Base-by-base conservation (phyloP, 1,140 invertebrate genomes). In the Agraylea sexmaculata region DNA sequence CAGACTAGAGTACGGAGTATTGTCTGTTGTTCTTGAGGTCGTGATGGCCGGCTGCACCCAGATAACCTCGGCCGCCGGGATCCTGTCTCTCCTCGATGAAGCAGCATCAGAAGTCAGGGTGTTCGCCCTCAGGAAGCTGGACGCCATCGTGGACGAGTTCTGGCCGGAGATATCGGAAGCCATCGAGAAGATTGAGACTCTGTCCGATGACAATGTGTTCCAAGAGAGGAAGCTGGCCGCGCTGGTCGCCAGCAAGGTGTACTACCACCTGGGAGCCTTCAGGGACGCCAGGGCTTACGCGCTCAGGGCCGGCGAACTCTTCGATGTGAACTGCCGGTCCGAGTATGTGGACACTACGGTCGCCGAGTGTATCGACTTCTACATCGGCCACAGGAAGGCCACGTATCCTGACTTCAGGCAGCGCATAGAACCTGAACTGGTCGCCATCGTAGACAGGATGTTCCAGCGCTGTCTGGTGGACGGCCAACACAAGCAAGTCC, bases 141-240 rank as follows among this genome's bases (percentile, higher is more conserved):
- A 97, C 62, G 74, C 77, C 53, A 89, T 98, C 58, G 92, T 97
- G 0, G 90, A 96, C 60, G 87, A 94, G 61, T 97, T 97, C 67
- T 97, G 93, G 93, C 88, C 92, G 12, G 93, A 97, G 69, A 96
- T 97, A 46, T 94, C 91, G 0, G 94, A 98, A 67, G 87, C 90
- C 8, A 92, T 98, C 56, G 84, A 87, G 55, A 97, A 95, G 69
- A 95, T 98, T 55, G 93, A 98, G 73, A 89, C 93, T 53, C 69
- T 99, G 13, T 86, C 94, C 58, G 94, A 98, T 69, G 87, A 97
- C 55, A 77, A 83, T 52, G 64, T 61, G 10, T 98, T 98, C 55
- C 75, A 76, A 16, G 80, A 95, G 53, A 81, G 88, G 53, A 78
- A 95, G 52, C 62, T 97, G 30, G 95, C 95, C 35, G 93, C 94